A percentile compares a stretch with the other conserved stretches of the same genome.
Evolutionary conservation across 2,797 vertebrate species (phyloP).

Genomic region (Harpagifer antarcticus): DNA sequence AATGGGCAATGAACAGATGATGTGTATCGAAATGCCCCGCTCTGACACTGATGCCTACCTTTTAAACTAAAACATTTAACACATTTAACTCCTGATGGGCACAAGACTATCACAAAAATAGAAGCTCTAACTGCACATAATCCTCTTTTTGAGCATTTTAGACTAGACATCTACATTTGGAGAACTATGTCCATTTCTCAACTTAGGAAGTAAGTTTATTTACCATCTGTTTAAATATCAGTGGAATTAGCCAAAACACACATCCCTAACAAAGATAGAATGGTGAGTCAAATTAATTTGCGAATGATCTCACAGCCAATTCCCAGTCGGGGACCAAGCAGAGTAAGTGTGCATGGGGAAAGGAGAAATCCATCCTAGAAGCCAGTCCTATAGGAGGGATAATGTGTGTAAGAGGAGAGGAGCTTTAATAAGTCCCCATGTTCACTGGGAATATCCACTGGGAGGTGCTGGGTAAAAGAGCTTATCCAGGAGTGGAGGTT

Average conservation of each 20-base stretch:
- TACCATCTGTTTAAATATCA: background rate
- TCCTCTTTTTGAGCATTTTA: conserved; percentile 14
- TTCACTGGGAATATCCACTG: conserved; percentile 30
- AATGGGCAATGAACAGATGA: conserved; percentile 8
- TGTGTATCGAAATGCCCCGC: background rate
- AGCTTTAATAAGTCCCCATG: conserved; percentile 50
- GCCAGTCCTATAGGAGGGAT: conserved; percentile 26
- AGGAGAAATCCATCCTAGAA: background rate
- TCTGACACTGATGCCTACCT: background rate
- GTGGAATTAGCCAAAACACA: conserved; percentile 15
- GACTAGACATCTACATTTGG: conserved; percentile 16
- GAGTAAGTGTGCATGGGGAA: conserved; percentile 6
- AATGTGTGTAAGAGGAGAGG: conserved; percentile 10
- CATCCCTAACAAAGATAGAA: background rate
- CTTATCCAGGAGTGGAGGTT: conserved; percentile 18
- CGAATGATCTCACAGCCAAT: conserved; percentile 20
- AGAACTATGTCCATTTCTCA: background rate
- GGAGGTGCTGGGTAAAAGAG: conserved; percentile 21
- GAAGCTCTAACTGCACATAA: conserved; percentile 9
- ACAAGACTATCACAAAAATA: conserved; percentile 1
- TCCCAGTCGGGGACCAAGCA: conserved; percentile 11
- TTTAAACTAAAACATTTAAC: conserved; percentile 6
- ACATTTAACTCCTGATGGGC: background rate
- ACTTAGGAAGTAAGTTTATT: background rate
- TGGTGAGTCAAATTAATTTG: background rate